Evolutionary conservation across 2,797 vertebrate species (phyloP), one percentile per base, ranked within the genome.

Genomic region (Microcaecilia unicolor): DNA sequence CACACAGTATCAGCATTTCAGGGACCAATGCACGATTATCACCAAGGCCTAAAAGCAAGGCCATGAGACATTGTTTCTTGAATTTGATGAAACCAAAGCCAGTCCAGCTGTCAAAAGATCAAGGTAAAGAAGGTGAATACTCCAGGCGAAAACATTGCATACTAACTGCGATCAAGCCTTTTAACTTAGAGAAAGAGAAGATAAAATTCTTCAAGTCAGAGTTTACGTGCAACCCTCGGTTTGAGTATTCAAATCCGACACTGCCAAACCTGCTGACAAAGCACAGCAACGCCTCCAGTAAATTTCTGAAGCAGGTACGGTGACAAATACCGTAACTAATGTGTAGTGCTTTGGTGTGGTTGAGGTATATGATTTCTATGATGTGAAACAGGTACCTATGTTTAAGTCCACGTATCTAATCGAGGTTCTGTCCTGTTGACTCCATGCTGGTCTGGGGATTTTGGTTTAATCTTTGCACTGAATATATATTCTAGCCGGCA

Each of bases 271-370:
- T 91, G 21, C 61, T 97, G 64, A 85, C 75, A 15, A 87, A 80
- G 41, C 77, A 94, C 39, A 85, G 72, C 72, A 72, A 63, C 0
- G 88, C 91, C 2, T 94, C 91, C 0, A 80, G 90, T 41, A 83
- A 72, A 19, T 98, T 98, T 51, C 85, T 97, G n/a, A 85, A 85
- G 31, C 93, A 96, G 90, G 93, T 93, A 79, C 47, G 39, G 23
- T 19, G 12, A 10, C 8, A 9, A 16, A 21, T 11, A 16, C 18
- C 27, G 14, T 25, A 14, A 27, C 3, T 9, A 27, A 14, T 6
- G n/a, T n/a, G n/a, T n/a, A n/a, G n/a, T n/a, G n/a, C n/a, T n/a
- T n/a, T n/a, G n/a, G n/a, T n/a, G n/a, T n/a, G n/a, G n/a, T n/a
- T n/a, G n/a, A n/a, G n/a, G n/a, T n/a, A n/a, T n/a, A n/a, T n/a